Conservation (phyloP, 1,140 invertebrate genomes). For the Bombus impatiens region DNA sequence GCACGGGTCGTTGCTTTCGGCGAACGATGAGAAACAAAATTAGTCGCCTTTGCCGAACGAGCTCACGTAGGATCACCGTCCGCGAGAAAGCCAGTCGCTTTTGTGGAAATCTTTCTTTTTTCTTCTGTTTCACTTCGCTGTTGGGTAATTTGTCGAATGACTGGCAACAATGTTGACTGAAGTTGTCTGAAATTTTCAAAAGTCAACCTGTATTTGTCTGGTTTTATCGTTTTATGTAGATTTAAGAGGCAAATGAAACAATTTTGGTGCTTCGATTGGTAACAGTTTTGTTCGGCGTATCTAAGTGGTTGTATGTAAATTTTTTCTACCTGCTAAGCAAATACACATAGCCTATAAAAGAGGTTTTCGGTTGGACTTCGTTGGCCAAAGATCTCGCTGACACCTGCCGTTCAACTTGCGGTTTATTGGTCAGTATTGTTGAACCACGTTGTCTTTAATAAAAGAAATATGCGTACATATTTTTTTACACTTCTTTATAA, state of each 20-base stretch:
- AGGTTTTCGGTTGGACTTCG: background rate
- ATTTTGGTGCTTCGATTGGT: background rate
- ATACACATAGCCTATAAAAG: background rate
- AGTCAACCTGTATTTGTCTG: background rate
- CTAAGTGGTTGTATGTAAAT: background rate
- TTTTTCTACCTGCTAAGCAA: slow-evolving; percentile 10
- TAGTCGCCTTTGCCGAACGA: slow-evolving; percentile 56
- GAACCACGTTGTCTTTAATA: background rate
- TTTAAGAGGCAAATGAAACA: too few species aligned
- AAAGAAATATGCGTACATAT: background rate
- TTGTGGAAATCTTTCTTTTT: background rate
- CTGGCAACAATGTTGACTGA: background rate
- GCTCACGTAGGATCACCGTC: slow-evolving; percentile 22
- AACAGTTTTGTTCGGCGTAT: background rate
- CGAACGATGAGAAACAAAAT: slow-evolving; percentile 70
- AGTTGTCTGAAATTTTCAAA: slow-evolving; percentile 1
- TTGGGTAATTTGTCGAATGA: slow-evolving; percentile 25
- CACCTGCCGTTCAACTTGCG: background rate
- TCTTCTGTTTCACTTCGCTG: background rate
- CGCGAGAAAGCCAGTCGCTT: slow-evolving; percentile 27
- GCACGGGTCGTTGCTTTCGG: slow-evolving; percentile 72
- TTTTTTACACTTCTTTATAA: background rate
- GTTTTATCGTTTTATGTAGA: background rate
- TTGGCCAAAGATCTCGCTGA: background rate
- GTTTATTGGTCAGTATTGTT: background rate